Base-by-base conservation (phyloP, 2,113 vertebrate genomes). In the Echinops telfairi region DNA sequence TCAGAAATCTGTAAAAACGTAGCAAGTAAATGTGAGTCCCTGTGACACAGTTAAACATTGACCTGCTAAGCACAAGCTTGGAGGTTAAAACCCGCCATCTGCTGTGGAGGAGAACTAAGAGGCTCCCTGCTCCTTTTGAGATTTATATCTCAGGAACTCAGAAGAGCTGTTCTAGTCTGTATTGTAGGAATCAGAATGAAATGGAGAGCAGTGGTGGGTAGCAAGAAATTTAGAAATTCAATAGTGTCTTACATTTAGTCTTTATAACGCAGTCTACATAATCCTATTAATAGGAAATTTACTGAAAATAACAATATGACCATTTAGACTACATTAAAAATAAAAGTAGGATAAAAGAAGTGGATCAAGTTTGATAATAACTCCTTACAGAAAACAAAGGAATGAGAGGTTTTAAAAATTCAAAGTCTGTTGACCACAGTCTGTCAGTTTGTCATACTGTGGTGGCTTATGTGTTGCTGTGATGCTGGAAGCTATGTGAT, bases 341-440 rank as follows among this genome's bases (percentile, higher is more conserved):
- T 79, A 73, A 71, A 83, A 91, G 71, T 83, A 89, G 66, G 66
- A 31, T 62, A 29, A 68, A 88, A 75, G 40, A 89, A 82, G 33
- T 82, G 9, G 31, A 20, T 83, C n/a, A 88, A 57, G 40, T 94
- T 57, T 91, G 60, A 87, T 83, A 57, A 81, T 31, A 60, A 23
- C 80, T 87, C 16, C 43, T n/a, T 31, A 47, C 31, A 83, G 71
- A 78, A 94, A 83, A 87, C 77, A n/a, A 77, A 88, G 29, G 25
- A 89, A 38, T 38, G 62, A 88, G 19, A 27, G 62, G 16, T 29
- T 77, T 86, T 60, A 25, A 77, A 82, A 82, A 36, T 70, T 15
- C 19, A 60, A 11, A 16, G 79, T 40, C 40, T 40, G 40, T 40
- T 40, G 7, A 40, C 40, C 40, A 40, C 40, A 40, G 40, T 40